Percentiles rank a stretch among this genome's conserved stretches.
phyloP scores from a whole-genome alignment of 2,113 vertebrate species.

The Dermatemys mawii region DNA sequence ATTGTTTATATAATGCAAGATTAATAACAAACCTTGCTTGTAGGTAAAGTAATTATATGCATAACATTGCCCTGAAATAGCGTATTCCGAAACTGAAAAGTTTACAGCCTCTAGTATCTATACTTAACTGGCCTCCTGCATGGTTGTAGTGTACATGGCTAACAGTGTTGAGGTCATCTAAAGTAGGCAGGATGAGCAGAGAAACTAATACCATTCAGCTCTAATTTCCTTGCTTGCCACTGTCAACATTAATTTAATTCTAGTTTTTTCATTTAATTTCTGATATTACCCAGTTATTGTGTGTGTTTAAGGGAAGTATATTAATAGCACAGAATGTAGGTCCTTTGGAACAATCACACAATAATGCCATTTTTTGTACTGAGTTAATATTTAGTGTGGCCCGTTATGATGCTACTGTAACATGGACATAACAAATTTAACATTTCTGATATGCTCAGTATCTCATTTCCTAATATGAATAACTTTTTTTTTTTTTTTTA shows the following conservation, averaged over 20 bases:
- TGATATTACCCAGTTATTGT: neutral
- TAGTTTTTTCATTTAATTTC: neutral
- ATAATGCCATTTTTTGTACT: neutral
- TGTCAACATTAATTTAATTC: neutral
- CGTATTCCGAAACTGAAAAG: neutral
- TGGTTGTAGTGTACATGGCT: neutral
- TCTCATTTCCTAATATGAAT: neutral
- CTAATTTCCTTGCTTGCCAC: neutral
- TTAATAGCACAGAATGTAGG: neutral
- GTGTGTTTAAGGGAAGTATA: neutral
- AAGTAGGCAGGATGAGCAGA: neutral
- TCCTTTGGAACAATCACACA: neutral
- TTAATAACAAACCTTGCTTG: neutral
- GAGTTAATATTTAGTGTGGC: neutral
- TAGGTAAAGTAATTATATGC: rapidly evolving
- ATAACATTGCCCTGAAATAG: rapidly evolving
- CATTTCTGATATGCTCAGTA: neutral
- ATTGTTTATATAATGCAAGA: neutral
- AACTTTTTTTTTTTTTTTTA: neutral
- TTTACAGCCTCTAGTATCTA: neutral
- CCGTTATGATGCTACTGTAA: neutral
- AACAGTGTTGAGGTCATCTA: neutral
- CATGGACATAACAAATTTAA: neutral
- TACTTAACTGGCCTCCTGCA: neutral
- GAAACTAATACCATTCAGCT: neutral